phyloP scores from a whole-genome alignment of 2,888 invertebrate species.

The Macrosoma leucophasiata region DNA sequence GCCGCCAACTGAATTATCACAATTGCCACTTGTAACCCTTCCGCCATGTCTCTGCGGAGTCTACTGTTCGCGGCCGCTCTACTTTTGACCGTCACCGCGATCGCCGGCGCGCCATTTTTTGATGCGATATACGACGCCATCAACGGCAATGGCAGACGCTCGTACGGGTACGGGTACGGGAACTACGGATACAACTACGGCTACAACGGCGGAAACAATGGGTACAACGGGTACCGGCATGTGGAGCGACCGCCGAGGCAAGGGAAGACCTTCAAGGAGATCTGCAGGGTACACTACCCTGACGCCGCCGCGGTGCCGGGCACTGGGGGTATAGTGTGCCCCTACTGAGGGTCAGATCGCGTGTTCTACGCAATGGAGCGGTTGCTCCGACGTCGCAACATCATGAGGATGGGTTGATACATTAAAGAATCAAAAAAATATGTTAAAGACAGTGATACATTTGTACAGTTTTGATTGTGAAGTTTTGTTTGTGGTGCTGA shows the following conservation, averaged over 20 bases:
- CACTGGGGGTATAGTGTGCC: slow-evolving; percentile 78
- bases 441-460: too few relatives aligned
- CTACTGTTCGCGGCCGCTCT: slow-evolving; percentile 33
- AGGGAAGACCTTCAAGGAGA: slow-evolving; percentile 79
- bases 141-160: slow-evolving; percentile 54
- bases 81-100: slow-evolving; percentile 36
- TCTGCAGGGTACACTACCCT: slow-evolving; percentile 81
- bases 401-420: slow-evolving; percentile 72
- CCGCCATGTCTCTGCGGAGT: slow-evolving; percentile 55
- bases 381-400: slow-evolving; percentile 64
- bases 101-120: slow-evolving; percentile 58
- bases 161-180: slow-evolving; percentile 52
- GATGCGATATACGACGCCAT: slow-evolving; percentile 66
- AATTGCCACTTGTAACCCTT: slow-evolving; percentile 58
- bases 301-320: slow-evolving; percentile 67
- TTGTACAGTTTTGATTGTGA: too few relatives aligned
- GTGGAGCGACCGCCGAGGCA: slow-evolving; percentile 42
- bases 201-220: slow-evolving; percentile 35
- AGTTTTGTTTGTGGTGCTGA: too few relatives aligned
- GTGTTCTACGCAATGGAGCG: slow-evolving; percentile 74
- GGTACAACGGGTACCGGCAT: slow-evolving; percentile 33
- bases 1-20: slow-evolving; percentile 63
- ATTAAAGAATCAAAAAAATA: too few relatives aligned
- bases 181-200: slow-evolving; percentile 41
- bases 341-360: slow-evolving; percentile 75